Evolutionary conservation across 1,140 invertebrate species (phyloP).

Genomic region (Eupristina koningsbergeri): DNA sequence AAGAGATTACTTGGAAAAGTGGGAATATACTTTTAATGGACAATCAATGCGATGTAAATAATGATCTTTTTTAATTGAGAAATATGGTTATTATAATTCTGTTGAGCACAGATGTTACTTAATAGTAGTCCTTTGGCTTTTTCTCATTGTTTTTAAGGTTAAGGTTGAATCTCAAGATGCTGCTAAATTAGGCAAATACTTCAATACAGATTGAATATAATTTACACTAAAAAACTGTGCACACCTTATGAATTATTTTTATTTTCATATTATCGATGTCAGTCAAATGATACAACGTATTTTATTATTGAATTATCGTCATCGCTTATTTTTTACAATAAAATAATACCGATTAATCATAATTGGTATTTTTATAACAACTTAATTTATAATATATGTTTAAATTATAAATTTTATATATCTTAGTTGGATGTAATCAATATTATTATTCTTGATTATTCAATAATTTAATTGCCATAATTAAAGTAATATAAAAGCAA

Average conservation of each 20-base stretch:
- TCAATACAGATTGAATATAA: neutral
- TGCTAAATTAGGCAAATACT: neutral
- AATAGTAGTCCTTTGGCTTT: neutral
- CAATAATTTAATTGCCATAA: neutral
- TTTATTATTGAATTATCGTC: no score
- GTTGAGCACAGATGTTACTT: no score
- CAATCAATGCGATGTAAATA: neutral
- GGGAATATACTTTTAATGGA: neutral
- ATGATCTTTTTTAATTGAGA: neutral
- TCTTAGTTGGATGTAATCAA: neutral
- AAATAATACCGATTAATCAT: no score
- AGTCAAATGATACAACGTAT: no score
- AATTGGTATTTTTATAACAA: no score
- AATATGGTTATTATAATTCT: neutral
- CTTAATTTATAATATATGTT: no score
- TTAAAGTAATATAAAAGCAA: neutral
- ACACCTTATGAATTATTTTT: no score
- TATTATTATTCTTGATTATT: neutral
- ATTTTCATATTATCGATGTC: no score
- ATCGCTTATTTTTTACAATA: no score
- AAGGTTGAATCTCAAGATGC: neutral
- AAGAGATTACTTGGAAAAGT: neutral
- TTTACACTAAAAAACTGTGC: no score
- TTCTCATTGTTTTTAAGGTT: neutral
- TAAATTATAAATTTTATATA: no score